Percentiles rank a stretch among this genome's conserved stretches.
Evolutionary conservation across 2,888 invertebrate genomes (phyloP).

Genomic region (Odontocolon sp.): DNA sequence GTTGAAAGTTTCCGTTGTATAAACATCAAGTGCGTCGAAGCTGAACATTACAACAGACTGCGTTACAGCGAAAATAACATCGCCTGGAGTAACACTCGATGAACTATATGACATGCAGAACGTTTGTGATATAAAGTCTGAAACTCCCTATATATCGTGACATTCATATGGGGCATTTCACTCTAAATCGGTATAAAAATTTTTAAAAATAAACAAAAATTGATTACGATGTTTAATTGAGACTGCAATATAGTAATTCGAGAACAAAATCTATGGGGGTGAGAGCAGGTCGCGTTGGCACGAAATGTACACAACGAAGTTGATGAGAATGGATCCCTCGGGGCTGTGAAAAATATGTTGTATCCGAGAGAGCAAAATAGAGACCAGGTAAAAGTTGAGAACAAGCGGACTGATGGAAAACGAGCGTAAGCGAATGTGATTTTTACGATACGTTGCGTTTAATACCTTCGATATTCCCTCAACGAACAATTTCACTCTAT

Average conservation of each 20-base stretch:
- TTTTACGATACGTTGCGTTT: conserved; percentile 18
- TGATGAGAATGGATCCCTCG: not conserved
- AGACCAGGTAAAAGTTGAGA: not conserved
- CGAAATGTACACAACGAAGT: conserved; percentile 5
- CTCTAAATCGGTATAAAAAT: too few species aligned
- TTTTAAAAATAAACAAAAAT: too few species aligned
- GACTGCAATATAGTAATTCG: too few species aligned
- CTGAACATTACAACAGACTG: conserved; percentile 18
- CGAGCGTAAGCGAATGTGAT: conserved; percentile 18
- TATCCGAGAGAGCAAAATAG: conserved; percentile 4
- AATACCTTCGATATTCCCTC: conserved; percentile 6
- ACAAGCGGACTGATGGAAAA: conserved; percentile 17
- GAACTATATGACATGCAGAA: too few species aligned
- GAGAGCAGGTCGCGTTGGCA: not conserved
- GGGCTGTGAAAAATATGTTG: conserved; percentile 23
- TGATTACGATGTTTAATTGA: too few species aligned
- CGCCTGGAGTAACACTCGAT: not conserved
- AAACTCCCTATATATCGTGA: too few species aligned
- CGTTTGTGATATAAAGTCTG: too few species aligned
- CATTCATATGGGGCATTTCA: too few species aligned
- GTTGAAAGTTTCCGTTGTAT: conserved; percentile 15
- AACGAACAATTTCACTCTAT: not conserved
- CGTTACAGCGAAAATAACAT: conserved; percentile 27
- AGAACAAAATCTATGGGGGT: too few species aligned
- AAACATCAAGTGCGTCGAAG: conserved; percentile 34